Evolutionary conservation across 2,888 invertebrate species (phyloP).

Genomic region (Cheilosia soror): DNA sequence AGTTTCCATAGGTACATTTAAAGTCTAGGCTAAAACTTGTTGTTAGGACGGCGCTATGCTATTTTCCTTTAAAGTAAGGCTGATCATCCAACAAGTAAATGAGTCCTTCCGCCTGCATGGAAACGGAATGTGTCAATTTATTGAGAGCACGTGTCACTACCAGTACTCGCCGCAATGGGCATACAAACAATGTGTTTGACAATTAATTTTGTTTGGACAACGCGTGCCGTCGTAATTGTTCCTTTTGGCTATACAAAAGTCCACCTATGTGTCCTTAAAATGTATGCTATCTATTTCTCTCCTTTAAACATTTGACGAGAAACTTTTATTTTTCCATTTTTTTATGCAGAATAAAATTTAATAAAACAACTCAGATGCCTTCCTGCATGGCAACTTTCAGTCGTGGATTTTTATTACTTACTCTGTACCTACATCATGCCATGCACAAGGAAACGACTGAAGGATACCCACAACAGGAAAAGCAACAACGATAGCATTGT

Average conservation of each 20-base stretch:
- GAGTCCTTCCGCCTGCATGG: no score
- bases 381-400: constrained; percentile 21
- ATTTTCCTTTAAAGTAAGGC: no score
- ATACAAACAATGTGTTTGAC: constrained; percentile 28
- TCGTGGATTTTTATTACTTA: constrained; percentile 39
- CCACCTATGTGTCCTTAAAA: not conserved
- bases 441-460: constrained; percentile 27
- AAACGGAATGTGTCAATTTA: constrained; percentile 36
- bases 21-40: no score
- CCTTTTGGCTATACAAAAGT: not conserved
- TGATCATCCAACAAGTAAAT: no score
- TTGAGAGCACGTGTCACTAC: constrained; percentile 40
- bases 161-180: not conserved
- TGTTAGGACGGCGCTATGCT: no score
- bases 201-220: constrained; percentile 52
- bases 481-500: constrained; percentile 1
- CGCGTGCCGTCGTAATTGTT: constrained; percentile 55
- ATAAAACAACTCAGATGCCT: constrained; percentile 39
- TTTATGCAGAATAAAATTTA: constrained; percentile 59
- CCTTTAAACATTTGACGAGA: not conserved
- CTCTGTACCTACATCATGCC: constrained; percentile 31
- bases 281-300: not conserved
- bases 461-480: constrained; percentile 34
- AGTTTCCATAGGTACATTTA: no score
- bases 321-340: not conserved